Evolutionary conservation across 1,140 invertebrate species (phyloP).

Genomic region (Zaprionus lachaisei): DNA sequence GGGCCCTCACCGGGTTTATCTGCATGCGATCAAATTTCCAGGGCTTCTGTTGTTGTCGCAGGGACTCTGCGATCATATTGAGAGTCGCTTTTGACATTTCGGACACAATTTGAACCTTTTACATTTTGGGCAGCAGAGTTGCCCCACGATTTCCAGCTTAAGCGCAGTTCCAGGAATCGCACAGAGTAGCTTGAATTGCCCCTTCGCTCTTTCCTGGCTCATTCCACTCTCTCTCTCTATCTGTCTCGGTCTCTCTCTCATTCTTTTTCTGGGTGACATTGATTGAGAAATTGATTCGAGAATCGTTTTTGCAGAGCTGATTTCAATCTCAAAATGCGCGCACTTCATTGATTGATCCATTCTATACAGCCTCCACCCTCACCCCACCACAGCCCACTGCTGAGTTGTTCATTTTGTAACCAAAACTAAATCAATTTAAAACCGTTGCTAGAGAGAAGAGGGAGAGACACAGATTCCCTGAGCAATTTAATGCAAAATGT

Average conservation of each 20-base stretch:
- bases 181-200: constrained; percentile 26
- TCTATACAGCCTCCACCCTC: background rate
- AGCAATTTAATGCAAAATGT: constrained; percentile 54
- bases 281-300: constrained; percentile 83
- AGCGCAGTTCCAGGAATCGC: constrained; percentile 62
- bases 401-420: background rate
- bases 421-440: constrained; percentile 46
- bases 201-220: background rate
- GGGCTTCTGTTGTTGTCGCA: constrained; percentile 71
- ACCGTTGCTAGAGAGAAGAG: background rate
- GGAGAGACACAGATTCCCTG: background rate
- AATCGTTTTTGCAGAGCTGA: constrained; percentile 69
- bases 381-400: too few species aligned
- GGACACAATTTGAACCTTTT: constrained; percentile 83
- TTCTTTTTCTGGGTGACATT: constrained; percentile 56
- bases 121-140: constrained; percentile 51
- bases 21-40: constrained; percentile 83
- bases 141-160: constrained; percentile 69
- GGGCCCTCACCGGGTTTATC: constrained; percentile 55
- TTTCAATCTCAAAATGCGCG: constrained; percentile 57
- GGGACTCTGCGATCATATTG: constrained; percentile 66
- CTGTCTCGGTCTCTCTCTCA: background rate
- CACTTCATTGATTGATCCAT: constrained; percentile 32
- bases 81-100: constrained; percentile 81
- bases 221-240: background rate